Base-by-base conservation (phyloP, 2,888 invertebrate genomes). In the Drosophila hamatofila region DNA sequence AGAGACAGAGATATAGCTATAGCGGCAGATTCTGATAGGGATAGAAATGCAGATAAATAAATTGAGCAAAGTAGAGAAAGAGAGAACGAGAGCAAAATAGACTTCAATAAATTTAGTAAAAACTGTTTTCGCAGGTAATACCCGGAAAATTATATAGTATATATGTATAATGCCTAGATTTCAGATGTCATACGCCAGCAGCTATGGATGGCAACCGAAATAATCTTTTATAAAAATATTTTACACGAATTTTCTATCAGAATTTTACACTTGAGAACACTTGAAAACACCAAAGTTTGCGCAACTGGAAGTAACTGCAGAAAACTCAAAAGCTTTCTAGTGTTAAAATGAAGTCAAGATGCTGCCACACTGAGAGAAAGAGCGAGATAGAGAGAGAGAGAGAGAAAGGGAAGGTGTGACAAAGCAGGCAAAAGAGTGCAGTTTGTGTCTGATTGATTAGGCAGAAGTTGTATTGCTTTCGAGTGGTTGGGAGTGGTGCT, bases 381-480 rank as follows among this genome's bases (percentile, higher is more conserved):
- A 49, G 25, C 3, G 44, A 25, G 23, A 18, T 12, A 30, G 35
- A 35, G 41, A 1, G 12, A 35, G 42, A n/a, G 37, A 33, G 5
- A 30, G 35, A 30, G 48, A 52, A 46, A 33, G 37, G 25, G n/a
- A 54, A 54, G 54, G 54, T 54, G 54, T 56, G 56, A 42, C 11
- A 56, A 30, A 30, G 56, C 9, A 30, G 30, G 41, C 37, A 39
- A 23, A 14, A 11, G 44, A 46, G 60, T 6, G 59, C 25, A 54
- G 39, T 39, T 14, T 51, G 62, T 33, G 59, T 56, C 77, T 80
- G 80, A 84, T 84, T 87, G 84, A 82, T 87, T 80, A 72, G 75
- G 59, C 57, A 62, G 67, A 75, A 69, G 64, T 76, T 76, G 77
- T 37, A 62, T 61, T 46, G 35, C 68, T 72, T 80, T 83, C 83